phyloP scores from a whole-genome alignment of 1,140 invertebrate genomes.

The Hypsibius dujardini region DNA sequence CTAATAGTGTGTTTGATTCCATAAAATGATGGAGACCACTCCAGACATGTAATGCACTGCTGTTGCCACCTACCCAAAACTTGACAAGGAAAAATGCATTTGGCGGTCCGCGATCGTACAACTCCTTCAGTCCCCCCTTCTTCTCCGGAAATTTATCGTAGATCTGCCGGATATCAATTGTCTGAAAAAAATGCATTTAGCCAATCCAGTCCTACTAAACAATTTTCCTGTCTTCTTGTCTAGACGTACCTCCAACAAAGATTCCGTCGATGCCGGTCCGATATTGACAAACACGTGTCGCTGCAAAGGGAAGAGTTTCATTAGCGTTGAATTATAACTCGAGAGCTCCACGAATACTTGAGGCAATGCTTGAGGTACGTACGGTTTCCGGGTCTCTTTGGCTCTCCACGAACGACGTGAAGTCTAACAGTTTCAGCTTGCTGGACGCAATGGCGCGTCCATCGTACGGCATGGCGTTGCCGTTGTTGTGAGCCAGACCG shows the following conservation, averaged over 20 bases:
- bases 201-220: too few species aligned
- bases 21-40: constrained; percentile 12
- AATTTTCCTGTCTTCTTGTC: too few species aligned
- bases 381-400: constrained; percentile 75
- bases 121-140: constrained; percentile 88
- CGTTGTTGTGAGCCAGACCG: constrained; percentile 30
- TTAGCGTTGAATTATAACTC: too few species aligned
- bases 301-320: too few species aligned
- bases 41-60: not conserved
- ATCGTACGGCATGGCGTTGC: constrained; percentile 67
- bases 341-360: not conserved
- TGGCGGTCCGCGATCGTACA: constrained; percentile 90
- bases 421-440: constrained; percentile 86
- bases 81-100: constrained; percentile 98
- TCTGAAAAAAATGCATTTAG: constrained; percentile 44
- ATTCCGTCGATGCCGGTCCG: constrained; percentile 67
- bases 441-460: constrained; percentile 87
- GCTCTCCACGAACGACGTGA: constrained; percentile 91
- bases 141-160: constrained; percentile 99
- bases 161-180: constrained; percentile 89
- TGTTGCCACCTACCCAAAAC: constrained; percentile 57
- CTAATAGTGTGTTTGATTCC: too few species aligned
- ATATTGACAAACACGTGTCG: constrained; percentile 95
- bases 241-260: too few species aligned
- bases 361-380: constrained; percentile 31